A percentile compares a stretch with the other conserved stretches of the same genome.
These are phyloP conservation scores for Anthopleura xanthogrammica DNA, from an alignment of 92 coral and sea anemone species.

Conservation along the genomic window DNA sequence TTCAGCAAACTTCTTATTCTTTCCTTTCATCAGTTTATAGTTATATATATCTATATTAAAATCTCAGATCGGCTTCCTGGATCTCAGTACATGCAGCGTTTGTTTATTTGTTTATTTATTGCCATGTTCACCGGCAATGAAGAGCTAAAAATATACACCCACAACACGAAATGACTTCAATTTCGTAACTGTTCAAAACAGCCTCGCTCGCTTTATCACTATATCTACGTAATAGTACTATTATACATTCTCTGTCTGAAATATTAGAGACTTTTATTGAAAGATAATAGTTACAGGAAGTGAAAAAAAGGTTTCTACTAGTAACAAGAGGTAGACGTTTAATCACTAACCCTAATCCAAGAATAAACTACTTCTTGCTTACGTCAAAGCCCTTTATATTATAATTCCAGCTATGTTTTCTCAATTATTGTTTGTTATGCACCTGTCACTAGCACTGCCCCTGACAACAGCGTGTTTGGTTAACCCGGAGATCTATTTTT, in stretches of 20 bases:
- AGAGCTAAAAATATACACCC: not conserved
- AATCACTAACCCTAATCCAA: not conserved
- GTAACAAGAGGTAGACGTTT: not conserved
- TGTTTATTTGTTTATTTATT: not conserved
- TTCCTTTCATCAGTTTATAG: too few species aligned
- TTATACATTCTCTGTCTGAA: too few species aligned
- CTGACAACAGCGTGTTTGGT: slow-evolving; percentile 29
- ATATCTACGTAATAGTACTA: too few species aligned
- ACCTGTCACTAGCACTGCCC: slow-evolving; percentile 7
- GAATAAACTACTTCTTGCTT: not conserved
- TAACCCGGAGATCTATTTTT: slow-evolving; percentile 28
- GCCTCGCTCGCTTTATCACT: too few species aligned
- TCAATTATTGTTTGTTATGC: slow-evolving; percentile 1
- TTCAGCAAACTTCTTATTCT: too few species aligned
- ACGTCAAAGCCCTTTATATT: not conserved
- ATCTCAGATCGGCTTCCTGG: not conserved
- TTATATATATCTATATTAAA: not conserved
- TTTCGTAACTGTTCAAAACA: too few species aligned
- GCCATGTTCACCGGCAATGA: not conserved
- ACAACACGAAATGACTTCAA: too few species aligned
- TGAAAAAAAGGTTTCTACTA: not conserved
- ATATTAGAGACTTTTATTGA: too few species aligned
- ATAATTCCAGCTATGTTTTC: slow-evolving; percentile 3
- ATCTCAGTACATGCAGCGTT: not conserved
- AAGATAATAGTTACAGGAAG: not conserved